These are phyloP conservation scores for Notarius quadriscutis DNA, from an alignment of 2,113 vertebrate species.

Conservation along the genomic window DNA sequence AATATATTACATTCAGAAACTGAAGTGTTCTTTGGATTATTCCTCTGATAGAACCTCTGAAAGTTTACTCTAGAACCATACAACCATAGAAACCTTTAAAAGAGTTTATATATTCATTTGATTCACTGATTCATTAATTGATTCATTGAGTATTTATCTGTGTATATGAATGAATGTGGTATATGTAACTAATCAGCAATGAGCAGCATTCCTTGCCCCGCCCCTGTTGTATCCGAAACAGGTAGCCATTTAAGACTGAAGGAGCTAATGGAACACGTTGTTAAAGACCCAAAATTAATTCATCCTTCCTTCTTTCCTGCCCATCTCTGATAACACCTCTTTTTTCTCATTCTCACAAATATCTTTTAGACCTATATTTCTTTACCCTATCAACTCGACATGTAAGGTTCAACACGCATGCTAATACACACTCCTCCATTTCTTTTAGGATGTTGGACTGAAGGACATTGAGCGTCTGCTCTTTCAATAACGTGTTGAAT, in stretches of 20 bases:
- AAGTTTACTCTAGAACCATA: background rate
- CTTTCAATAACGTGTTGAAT: constrained; percentile 51
- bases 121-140: background rate
- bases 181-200: background rate
- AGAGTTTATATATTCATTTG: background rate
- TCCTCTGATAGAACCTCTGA: background rate
- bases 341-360: background rate
- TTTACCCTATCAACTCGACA: background rate
- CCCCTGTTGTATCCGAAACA: background rate
- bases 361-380: background rate
- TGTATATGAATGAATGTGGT: background rate
- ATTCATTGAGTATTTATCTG: constrained; percentile 16
- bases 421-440: background rate
- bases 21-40: background rate
- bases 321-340: background rate
- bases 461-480: constrained; percentile 37
- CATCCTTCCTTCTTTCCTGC: background rate
- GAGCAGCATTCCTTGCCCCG: background rate
- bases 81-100: background rate
- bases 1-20: too few species aligned
- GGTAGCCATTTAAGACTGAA: background rate
- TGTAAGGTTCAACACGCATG: background rate
- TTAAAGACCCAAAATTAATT: background rate
- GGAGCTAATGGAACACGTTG: background rate
- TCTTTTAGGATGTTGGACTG: constrained; percentile 21